Evolutionary conservation across 2,113 vertebrate species (phyloP), one percentile per base, ranked within the genome.

Genomic region (Cyprinus carpio): DNA sequence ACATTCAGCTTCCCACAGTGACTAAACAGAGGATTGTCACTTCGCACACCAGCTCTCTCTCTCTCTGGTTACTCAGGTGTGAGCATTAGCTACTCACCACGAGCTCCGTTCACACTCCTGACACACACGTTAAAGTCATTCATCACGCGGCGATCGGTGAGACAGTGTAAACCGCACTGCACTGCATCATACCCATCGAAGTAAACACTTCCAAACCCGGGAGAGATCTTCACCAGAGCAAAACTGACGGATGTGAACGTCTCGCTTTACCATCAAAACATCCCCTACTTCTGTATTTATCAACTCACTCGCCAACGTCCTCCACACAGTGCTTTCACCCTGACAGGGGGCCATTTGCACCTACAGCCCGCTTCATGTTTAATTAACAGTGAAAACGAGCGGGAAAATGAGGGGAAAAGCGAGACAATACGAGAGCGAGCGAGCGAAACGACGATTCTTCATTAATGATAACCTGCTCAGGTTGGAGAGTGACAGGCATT

Each of bases 401-500:
- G 23, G 29, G 62, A 46, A 34, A 82, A 82, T 34, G 27, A 12
- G 40, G 43, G 46, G 91, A 88, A 85, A 88, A 85, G 86, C 77
- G 49, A 87, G 87, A 87, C 82, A 83, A 82, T 51, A 27, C 2
- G 84, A 86, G 83, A 87, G 86, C 82, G 86, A 87, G 86, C 82
- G 86, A 62, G 77, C 11, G 16, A 20, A 62, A 16, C 5, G 3
- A 43, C 56, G 15, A 40, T 80, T 62, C 62, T 67, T 67, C 27
- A 69, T 82, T 89, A 89, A 91, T 92, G 87, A 91, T 84, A 88
- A 88, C 83, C 84, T 87, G 88, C n/a, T 54, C 84, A 86, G 87
- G 88, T 89, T 89, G 86, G 90, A 89, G 86, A 90, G 81, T 81
- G 85, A 90, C 89, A 85, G 83, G 89, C 84, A 89, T 89, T 89